Conservation (phyloP, 2,888 invertebrate genomes). For the Cacoxenus indagator region DNA sequence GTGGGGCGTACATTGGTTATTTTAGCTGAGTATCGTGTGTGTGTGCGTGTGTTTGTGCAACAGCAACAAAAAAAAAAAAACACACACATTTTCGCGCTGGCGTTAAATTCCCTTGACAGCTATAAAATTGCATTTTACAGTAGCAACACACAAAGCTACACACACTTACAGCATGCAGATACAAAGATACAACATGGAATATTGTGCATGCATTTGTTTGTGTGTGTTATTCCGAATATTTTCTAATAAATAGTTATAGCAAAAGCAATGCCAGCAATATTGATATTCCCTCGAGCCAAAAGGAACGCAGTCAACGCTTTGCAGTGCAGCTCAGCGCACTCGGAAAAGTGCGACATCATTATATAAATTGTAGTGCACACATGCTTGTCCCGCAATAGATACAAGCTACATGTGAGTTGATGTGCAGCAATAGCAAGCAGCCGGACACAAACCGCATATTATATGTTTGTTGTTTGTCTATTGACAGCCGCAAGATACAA, state of each 20-base stretch:
- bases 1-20: slow-evolving; percentile 6
- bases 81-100: slow-evolving; percentile 50
- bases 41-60: neutral
- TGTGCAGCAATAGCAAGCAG: slow-evolving; percentile 2
- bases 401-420: neutral
- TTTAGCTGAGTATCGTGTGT: neutral
- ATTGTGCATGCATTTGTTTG: neutral
- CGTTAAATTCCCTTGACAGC: slow-evolving; percentile 69
- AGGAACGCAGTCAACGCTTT: slow-evolving; percentile 25
- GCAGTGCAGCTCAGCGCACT: slow-evolving; percentile 20
- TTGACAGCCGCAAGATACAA: slow-evolving; percentile 18
- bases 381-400: neutral
- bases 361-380: slow-evolving; percentile 51
- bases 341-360: slow-evolving; percentile 62
- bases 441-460: neutral
- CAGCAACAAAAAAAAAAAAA: too few relatives aligned
- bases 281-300: slow-evolving; percentile 52
- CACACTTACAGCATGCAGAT: slow-evolving; percentile 20
- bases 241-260: slow-evolving; percentile 65
- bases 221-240: slow-evolving; percentile 20
- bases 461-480: slow-evolving; percentile 12
- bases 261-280: slow-evolving; percentile 50
- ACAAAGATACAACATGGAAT: neutral
- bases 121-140: slow-evolving; percentile 70
- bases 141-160: slow-evolving; percentile 36